phyloP scores from a whole-genome alignment of 1,140 invertebrate genomes.

The Anastrepha ludens region DNA sequence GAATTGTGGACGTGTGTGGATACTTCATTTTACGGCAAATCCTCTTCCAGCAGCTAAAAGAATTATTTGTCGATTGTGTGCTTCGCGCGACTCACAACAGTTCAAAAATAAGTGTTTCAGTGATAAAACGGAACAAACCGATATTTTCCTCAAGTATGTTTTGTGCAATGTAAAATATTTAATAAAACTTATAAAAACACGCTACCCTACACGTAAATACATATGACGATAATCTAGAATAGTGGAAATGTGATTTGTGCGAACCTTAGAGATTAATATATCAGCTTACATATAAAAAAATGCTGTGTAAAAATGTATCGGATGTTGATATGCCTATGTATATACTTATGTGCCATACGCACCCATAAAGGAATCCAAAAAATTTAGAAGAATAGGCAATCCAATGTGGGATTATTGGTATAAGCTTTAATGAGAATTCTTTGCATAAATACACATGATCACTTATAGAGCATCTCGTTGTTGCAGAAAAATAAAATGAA shows the following conservation, averaged over 20 bases:
- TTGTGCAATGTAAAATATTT: neutral
- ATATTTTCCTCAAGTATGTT: conserved; percentile 1
- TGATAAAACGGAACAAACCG: neutral
- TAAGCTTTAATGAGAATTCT: neutral
- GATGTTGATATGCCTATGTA: neutral
- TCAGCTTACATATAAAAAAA: neutral
- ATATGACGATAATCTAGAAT: neutral
- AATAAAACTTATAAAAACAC: neutral
- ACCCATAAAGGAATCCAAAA: neutral
- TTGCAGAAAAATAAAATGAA: too few relatives aligned
- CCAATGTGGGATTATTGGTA: neutral
- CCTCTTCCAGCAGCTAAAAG: neutral
- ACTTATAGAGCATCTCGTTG: too few relatives aligned
- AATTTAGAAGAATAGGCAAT: neutral
- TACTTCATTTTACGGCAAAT: neutral
- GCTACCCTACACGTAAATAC: neutral
- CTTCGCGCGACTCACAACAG: neutral
- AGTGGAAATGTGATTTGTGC: neutral
- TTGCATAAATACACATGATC: neutral
- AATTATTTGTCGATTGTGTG: neutral
- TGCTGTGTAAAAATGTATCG: neutral
- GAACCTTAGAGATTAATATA: conserved; percentile 5
- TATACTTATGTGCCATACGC: neutral
- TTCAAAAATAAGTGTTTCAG: neutral
- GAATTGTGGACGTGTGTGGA: conserved; percentile 57